Base-by-base conservation (phyloP, 2,888 invertebrate species). In the Cheilosia vulpina region DNA sequence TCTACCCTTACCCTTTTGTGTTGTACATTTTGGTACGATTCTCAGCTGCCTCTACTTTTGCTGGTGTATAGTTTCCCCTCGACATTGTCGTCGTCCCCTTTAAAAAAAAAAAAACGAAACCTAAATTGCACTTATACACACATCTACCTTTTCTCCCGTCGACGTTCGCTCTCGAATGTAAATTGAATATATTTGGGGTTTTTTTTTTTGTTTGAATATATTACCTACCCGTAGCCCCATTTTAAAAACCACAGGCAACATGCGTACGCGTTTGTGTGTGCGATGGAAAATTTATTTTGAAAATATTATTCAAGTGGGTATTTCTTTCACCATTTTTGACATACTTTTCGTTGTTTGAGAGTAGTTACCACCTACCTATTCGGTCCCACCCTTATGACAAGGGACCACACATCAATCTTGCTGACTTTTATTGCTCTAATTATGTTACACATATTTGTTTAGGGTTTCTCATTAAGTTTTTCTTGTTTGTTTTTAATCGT, bases 151-250 rank as follows among this genome's bases (percentile, higher is more conserved):
- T 43, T 34, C 27, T 41, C 6, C 31, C 31, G 58, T 38, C 38
- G 38, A 13, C 38, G 17, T 41, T 65, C 41, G 41, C 47, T 58
- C 66, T 53, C 58, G 62, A 75, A 73, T 45, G 53, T 69, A 83
- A 84, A 84, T 79, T 84, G 79, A 75, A 79, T 84, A 84, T 75
- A 76, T 80, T 76, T 76, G 65, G 71, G 60, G 60, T 53, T 73
- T 81, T 50, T 47, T 47, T 50, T 50, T 50, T 31, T 31, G 0
- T 7, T 38, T 38, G 60, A 68, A 68, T 81, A 71, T 53, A 68
- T 76, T 76, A 66, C 50, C 21, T 76, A 66, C 50, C 21, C 41
- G 38, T 38, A 17, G 53, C 17, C 47, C n/a, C 19, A 50, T 38
- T 2, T 50, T 31, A 13, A 17, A 11, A 52, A 13, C 19, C 5